These are phyloP conservation scores for Channa maculata DNA, from an alignment of 2,113 vertebrate genomes.

Conservation along the genomic window DNA sequence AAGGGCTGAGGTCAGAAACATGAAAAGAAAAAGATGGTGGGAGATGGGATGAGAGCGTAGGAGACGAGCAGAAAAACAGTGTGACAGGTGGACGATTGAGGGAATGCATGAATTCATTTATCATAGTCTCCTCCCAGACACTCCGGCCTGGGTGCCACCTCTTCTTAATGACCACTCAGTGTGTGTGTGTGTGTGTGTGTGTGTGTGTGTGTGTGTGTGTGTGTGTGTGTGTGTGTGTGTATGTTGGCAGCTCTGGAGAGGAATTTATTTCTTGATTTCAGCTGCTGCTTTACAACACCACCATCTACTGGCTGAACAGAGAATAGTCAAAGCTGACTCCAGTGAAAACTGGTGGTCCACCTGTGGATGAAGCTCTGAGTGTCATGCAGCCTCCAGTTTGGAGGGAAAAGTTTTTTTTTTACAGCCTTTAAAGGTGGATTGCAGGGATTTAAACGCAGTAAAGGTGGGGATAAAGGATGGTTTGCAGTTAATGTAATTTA, in stretches of 20 bases:
- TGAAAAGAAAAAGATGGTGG: not conserved
- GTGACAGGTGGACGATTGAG: slow-evolving; percentile 21
- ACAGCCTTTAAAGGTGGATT: too few species aligned
- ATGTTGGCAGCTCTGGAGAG: not conserved
- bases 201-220: slow-evolving; percentile 11
- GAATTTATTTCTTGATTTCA: not conserved
- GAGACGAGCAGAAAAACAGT: slow-evolving; percentile 1
- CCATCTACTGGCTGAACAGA: slow-evolving; percentile 59
- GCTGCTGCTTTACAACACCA: slow-evolving; percentile 6
- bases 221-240: slow-evolving; percentile 6
- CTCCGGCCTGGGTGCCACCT: slow-evolving; percentile 51
- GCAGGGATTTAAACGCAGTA: too few species aligned
- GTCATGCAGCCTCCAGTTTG: too few species aligned
- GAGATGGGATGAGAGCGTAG: not conserved
- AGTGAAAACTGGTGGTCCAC: too few species aligned
- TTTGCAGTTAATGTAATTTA: too few species aligned
- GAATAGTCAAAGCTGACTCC: too few species aligned
- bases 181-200: slow-evolving; percentile 38
- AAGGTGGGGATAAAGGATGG: too few species aligned
- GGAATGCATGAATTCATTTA: slow-evolving; percentile 64
- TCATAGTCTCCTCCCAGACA: slow-evolving; percentile 62
- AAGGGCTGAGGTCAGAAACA: not conserved
- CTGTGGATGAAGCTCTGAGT: too few species aligned
- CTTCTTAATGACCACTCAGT: slow-evolving; percentile 54
- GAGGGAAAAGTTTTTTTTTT: too few species aligned